These are phyloP conservation scores for Rapana venosa DNA, from an alignment of 2,888 invertebrate species.

Conservation along the genomic window DNA sequence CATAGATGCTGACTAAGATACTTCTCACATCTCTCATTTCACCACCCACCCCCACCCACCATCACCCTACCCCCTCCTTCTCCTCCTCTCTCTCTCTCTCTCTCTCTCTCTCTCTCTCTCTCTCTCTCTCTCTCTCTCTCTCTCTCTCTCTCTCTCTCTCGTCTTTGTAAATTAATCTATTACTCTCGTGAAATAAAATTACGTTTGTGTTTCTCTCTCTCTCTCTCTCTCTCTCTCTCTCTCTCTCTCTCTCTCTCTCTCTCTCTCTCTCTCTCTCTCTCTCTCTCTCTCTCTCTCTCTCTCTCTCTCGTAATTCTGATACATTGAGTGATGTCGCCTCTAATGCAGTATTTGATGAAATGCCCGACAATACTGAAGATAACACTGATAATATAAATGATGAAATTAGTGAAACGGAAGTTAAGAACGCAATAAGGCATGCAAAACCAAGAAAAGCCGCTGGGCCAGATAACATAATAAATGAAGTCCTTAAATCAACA, in stretches of 20 bases:
- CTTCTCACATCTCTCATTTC: neutral
- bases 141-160: slow-evolving; percentile 21
- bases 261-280: neutral
- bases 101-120: neutral
- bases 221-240: neutral
- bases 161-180: too few species aligned
- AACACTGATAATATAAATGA: too few species aligned
- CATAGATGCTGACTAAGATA: neutral
- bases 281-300: neutral
- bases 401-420: too few species aligned
- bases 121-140: neutral
- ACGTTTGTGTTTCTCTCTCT: neutral
- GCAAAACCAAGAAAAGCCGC: too few species aligned
- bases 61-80: neutral
- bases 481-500: too few species aligned
- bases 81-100: neutral
- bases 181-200: too few species aligned
- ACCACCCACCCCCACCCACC: neutral
- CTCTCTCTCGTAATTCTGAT: too few species aligned
- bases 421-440: too few species aligned
- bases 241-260: neutral
- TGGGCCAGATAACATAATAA: too few species aligned
- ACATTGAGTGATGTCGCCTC: too few species aligned
- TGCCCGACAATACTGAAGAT: too few species aligned
- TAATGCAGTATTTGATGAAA: too few species aligned